phyloP scores from a whole-genome alignment of 2,113 vertebrate genomes.

The Sorex araneus region DNA sequence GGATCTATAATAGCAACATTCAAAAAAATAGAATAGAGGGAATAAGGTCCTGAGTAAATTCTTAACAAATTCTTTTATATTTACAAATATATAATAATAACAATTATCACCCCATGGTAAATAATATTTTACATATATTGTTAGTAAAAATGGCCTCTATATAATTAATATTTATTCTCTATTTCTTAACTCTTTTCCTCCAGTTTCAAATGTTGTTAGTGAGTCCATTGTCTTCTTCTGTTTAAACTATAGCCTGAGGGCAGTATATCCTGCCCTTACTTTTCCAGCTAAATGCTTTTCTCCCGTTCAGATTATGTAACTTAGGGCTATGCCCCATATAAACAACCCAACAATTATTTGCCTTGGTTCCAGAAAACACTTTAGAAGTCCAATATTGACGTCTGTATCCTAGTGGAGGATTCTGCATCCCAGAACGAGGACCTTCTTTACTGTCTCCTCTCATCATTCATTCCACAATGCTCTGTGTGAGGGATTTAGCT shows the following conservation, averaged over 20 bases:
- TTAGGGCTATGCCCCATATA: background rate
- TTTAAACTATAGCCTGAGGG: background rate
- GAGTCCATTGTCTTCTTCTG: background rate
- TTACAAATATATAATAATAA: background rate
- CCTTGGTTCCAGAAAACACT: background rate
- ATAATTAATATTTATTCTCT: background rate
- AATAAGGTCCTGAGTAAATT: background rate
- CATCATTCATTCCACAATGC: background rate
- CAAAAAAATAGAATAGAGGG: background rate
- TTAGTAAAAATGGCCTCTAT: background rate
- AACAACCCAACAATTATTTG: background rate
- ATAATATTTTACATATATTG: slow-evolving; percentile 44
- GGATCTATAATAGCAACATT: background rate
- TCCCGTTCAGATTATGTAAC: background rate
- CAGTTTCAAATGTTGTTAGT: slow-evolving; percentile 2
- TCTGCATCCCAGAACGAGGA: background rate
- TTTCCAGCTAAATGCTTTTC: slow-evolving; percentile 25
- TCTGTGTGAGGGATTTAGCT: background rate
- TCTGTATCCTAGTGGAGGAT: background rate
- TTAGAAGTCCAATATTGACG: background rate
- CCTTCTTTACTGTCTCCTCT: background rate
- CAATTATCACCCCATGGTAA: background rate
- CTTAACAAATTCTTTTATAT: slow-evolving; percentile 33
- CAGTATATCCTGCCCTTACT: background rate
- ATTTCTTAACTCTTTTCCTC: background rate